Base-by-base conservation (phyloP, 2,113 vertebrate species). In the Chlorodrepanis virens region DNA sequence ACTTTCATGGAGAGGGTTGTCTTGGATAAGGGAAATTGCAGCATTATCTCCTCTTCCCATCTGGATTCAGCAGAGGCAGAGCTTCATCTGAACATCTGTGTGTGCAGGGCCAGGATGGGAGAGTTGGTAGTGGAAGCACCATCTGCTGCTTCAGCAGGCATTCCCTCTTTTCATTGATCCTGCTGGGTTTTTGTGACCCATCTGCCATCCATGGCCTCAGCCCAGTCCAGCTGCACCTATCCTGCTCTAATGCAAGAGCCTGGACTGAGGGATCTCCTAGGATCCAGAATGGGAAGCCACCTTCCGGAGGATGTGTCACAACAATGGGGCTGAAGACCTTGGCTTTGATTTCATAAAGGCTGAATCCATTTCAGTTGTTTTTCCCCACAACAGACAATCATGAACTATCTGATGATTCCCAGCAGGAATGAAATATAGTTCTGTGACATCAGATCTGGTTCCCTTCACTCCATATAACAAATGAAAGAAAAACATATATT, bases 1-100 rank as follows among this genome's bases (percentile, higher is more conserved):
- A 23, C 28, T 45, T 65, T 31, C 53, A 77, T 6, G 4, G 56
- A 53, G 31, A 49, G 20, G 11, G 15, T 33, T 27, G 31, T 40
- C 40, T 40, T 76, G 37, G 27, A 9, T 31, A 27, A 83, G 7
- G 9, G 9, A 77, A 20, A 6, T n/a, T 0, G 0, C 15, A 57
- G 67, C n/a, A 47, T 22, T 25, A 37, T 52, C 47, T 59, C 9
- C 35, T 82, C 31, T 19, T 71, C 18, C 20, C 31, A 56, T 9
- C 1, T 31, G 61, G 19, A 60, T 71, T 83, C 49, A 72, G 61
- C 19, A 88, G 56, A 82, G 33, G 47, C 52, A 80, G 39, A 21
- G n/a, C 40, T 85, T 79, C 40, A n/a, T 10, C 19, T 54, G 29
- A 21, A 31, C 17, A 37, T 15, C 18, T 70, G 18, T 14, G 39